Conservation (phyloP, 2,888 invertebrate genomes). For the Sphecodes monilicornis region DNA sequence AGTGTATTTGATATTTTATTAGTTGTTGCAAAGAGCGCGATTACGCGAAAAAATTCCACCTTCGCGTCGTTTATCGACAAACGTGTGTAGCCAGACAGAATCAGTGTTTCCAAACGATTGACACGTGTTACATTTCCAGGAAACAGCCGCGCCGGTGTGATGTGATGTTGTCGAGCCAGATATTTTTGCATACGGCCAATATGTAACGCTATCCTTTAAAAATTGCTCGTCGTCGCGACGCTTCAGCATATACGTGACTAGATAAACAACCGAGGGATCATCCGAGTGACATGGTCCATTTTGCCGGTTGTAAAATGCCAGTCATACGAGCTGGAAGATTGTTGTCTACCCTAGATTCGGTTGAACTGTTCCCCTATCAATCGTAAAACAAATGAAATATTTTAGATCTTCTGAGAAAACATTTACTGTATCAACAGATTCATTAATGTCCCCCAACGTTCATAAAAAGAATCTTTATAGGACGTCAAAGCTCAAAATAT, state of each 20-base stretch:
- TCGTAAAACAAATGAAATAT: neutral
- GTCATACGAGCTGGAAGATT: neutral
- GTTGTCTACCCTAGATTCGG: neutral
- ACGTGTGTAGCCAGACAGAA: neutral
- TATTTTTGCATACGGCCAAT: neutral
- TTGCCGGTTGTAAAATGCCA: neutral
- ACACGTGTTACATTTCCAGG: neutral
- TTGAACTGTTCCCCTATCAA: neutral
- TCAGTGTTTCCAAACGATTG: neutral
- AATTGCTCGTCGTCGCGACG: slow-evolving; percentile 7
- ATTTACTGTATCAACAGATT: no score
- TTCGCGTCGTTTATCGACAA: neutral
- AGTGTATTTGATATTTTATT: no score
- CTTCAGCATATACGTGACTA: neutral
- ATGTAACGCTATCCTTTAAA: neutral
- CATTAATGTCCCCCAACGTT: neutral
- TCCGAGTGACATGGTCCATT: neutral
- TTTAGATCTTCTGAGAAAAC: neutral
- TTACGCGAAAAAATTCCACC: neutral
- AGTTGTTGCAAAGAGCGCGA: neutral
- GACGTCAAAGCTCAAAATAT: no score
- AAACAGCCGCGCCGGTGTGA: neutral
- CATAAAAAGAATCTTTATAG: no score
- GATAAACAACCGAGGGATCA: neutral
- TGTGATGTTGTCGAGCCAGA: neutral